Base-by-base conservation (phyloP, 2,888 invertebrate species). In the Acronicta alni region DNA sequence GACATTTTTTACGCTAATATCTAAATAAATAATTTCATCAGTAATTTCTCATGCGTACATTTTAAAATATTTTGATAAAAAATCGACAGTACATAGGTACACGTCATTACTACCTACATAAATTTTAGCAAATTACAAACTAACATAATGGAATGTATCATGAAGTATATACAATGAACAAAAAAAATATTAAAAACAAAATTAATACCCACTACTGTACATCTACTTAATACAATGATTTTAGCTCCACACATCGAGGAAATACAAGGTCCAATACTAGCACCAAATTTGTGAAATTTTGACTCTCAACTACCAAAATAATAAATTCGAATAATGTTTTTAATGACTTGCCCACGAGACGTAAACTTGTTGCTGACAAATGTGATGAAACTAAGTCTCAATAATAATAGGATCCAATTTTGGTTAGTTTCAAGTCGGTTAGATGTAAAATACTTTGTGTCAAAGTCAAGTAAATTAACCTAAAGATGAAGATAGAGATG, bases 111-210 rank as follows among this genome's bases (percentile, higher is more conserved):
- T 48, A 51, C 30, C 16, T 55, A 62, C 52, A 67, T 38, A 23
- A 4, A 26, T 58, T 30, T 20, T 60, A 72, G 60, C 18, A 57
- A 56, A 30, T 67, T 70, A 75, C 10, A 54, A 63, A 67, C 72
- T 67, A 77, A 70, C 75, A 69, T 80, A 83, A 68, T 89, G 89
- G 89, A 89, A 89, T 89, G 89, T 87, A 81, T 84, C 58, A 77
- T 79, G 82, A 83, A 85, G 81, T 86, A 82, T 88, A 75, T 88
- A 88, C 84, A 87, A 73, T 77, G 46, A 57, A 35, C 43, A 38
- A 53, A 15, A 41, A 26, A 47, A 51, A 41, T 37, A 57, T 66
- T 75, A 81, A 80, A 80, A 85, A 80, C 77, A 77, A 78, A 81
- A 66, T 46, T 41, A 45, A 72, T 75, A 65, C 54, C 71, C 42